Evolutionary conservation across 2,797 vertebrate genomes (phyloP), one percentile per base, ranked within the genome.

Genomic region (Rousettus madagascariensis): DNA sequence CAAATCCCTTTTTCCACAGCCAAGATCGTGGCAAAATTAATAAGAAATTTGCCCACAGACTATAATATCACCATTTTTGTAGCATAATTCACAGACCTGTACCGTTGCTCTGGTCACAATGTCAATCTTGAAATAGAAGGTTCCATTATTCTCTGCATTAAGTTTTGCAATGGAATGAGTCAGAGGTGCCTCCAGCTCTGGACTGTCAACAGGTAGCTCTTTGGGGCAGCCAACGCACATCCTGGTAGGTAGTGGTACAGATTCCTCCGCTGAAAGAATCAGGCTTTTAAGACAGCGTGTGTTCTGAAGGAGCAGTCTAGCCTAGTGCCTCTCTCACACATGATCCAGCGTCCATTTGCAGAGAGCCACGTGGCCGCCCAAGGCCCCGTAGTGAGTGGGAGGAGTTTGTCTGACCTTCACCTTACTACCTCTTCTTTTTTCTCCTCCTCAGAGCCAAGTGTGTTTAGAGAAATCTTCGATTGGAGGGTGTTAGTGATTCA

Each of bases 121-220:
- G 84, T 96, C 96, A 71, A 61, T 6, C 97, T 98, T 98, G 43
- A 98, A 98, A 90, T 97, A 96, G 96, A 97, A 98, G 16, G 95
- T 80, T 20, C 95, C 61, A 0, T 91, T 68, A 30, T 75, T 98
- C 19, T 98, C 95, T 0, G 0, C 77, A 51, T 99, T 99, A 17
- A 98, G 98, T 86, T 98, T 97, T 90, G 94, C 43, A 2, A 97
- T 22, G 17, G 98, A 93, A 95, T 95, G 74, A 15, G n/a, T 51
- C 75, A 99, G 93, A 24, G 96, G 33, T 33, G 96, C 61, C 51
- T 95, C 49, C 91, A 99, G 71, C 15, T 97, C 55, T 19, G 97
- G 90, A 3, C 96, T 98, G 79, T 98, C 24, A 0, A 15, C 59
- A 69, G 97, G 61, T 43, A 98, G 83, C 0, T 15, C 0, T 4